phyloP scores from a whole-genome alignment of 1,140 invertebrate species.

The Achatina immaculata region DNA sequence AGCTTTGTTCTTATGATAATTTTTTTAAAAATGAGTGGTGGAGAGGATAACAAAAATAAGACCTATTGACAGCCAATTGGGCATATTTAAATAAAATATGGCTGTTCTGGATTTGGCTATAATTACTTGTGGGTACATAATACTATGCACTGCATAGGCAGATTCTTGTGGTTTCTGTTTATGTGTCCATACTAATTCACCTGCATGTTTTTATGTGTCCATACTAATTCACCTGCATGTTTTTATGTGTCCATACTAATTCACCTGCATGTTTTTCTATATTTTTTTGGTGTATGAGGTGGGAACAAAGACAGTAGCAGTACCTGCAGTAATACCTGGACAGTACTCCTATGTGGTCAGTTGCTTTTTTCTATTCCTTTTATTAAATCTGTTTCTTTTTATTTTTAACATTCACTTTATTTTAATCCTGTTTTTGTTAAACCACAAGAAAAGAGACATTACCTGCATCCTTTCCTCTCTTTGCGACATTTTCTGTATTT shows the following conservation, averaged over 20 bases:
- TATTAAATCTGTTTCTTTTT: not conserved
- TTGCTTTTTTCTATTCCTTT: constrained; percentile 31
- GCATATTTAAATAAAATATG: too few relatives aligned
- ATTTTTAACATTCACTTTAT: not conserved
- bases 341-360: constrained; percentile 27
- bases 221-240: constrained; percentile 25
- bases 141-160: not conserved
- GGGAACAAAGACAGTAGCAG: constrained; percentile 26
- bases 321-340: constrained; percentile 22
- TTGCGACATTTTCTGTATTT: too few relatives aligned
- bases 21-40: too few relatives aligned
- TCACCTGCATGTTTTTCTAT: constrained; percentile 20
- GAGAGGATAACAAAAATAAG: too few relatives aligned
- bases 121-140: not conserved
- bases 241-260: constrained; percentile 16
- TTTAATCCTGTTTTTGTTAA: not conserved
- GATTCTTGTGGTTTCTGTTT: too few relatives aligned
- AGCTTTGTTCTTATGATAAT: too few relatives aligned
- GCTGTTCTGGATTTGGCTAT: too few relatives aligned
- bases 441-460: not conserved
- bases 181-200: not conserved
- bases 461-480: not conserved
- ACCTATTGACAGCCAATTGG: too few relatives aligned
- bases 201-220: not conserved
- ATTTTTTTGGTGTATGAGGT: constrained; percentile 30